phyloP scores from a whole-genome alignment of 2,113 vertebrate species.

The Phyllopteryx taeniolatus region DNA sequence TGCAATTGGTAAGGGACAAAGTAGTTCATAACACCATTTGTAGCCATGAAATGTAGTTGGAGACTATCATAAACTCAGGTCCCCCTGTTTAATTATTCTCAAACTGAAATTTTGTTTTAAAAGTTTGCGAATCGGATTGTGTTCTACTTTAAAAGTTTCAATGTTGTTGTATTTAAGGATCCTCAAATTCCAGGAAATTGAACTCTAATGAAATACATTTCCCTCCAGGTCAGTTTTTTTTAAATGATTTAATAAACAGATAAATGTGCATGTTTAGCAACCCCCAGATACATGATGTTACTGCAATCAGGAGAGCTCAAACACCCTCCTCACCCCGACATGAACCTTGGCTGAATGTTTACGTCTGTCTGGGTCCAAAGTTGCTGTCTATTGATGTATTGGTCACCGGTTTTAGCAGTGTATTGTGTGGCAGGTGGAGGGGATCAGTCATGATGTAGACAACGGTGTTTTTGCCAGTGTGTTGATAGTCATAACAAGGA shows the following conservation, averaged over 20 bases:
- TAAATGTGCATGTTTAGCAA: neutral
- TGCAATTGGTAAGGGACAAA: no score
- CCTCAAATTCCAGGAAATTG: no score
- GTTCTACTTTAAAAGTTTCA: no score
- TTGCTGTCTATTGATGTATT: conserved; percentile 41
- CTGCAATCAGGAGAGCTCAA: neutral
- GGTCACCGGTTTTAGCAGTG: conserved; percentile 41
- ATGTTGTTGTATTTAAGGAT: no score
- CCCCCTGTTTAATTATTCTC: no score
- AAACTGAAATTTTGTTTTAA: no score
- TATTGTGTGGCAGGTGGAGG: conserved; percentile 50
- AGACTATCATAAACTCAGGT: no score
- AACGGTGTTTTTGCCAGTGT: conserved; percentile 37
- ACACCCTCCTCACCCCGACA: neutral
- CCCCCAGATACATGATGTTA: neutral
- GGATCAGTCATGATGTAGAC: conserved; percentile 52
- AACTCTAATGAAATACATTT: no score
- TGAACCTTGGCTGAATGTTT: conserved; percentile 37
- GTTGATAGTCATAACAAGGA: conserved; percentile 50
- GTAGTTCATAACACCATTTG: no score
- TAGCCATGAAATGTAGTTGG: no score
- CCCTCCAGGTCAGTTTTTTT: no score
- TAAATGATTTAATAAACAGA: neutral
- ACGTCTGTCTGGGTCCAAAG: conserved; percentile 49
- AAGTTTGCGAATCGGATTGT: no score